phyloP scores from a whole-genome alignment of 2,797 vertebrate species.

The Sciurus vulgaris region DNA sequence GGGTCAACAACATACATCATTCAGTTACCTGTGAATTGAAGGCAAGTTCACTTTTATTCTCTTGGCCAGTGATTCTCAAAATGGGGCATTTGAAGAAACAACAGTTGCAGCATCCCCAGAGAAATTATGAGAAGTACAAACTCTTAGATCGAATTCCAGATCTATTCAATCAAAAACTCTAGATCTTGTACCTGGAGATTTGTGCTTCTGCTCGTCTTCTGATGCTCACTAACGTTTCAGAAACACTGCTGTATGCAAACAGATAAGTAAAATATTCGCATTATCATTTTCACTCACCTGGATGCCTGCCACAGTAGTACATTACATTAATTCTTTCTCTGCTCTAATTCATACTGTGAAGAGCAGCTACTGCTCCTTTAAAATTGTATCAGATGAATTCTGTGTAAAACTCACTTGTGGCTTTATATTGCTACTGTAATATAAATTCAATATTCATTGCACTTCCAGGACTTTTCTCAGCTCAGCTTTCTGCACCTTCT shows the following conservation, averaged over 20 bases:
- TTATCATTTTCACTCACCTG: neutral
- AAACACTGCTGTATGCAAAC: neutral
- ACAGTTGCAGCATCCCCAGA: neutral
- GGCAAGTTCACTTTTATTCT: neutral
- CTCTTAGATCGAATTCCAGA: neutral
- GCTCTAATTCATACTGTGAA: neutral
- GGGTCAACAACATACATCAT: neutral
- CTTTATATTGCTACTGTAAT: neutral
- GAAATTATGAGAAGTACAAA: neutral
- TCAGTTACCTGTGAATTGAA: neutral
- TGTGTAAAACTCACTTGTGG: neutral
- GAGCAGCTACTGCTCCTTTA: neutral
- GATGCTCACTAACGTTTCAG: neutral
- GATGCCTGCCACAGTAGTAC: neutral
- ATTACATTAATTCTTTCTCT: neutral
- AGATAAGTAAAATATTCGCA: slow-evolving; percentile 16
- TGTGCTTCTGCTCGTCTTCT: neutral
- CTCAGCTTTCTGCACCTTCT: neutral
- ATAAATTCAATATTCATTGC: neutral
- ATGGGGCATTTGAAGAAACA: neutral
- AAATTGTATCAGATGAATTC: neutral
- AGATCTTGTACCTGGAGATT: neutral
- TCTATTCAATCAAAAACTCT: neutral
- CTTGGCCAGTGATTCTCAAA: too few relatives aligned
- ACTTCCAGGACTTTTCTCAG: neutral